Percentiles rank a stretch among this genome's conserved stretches.
Conservation (phyloP, 2,888 invertebrate species). For the Eupithecia centaureata region DNA sequence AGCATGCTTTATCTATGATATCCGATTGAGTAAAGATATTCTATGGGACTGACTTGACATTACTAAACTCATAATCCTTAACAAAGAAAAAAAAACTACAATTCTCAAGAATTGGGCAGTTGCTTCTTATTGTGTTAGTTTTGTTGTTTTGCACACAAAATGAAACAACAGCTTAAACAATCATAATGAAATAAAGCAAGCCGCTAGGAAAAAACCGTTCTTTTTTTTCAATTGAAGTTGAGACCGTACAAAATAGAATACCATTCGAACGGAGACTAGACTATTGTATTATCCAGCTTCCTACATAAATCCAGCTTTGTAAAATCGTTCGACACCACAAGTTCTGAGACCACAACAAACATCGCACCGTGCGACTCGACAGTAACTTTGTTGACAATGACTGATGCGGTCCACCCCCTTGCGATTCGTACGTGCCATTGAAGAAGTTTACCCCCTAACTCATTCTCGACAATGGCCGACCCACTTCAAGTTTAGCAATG, state of each 20-base stretch:
- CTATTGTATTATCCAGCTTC: slow-evolving; percentile 14
- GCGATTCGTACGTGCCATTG: slow-evolving; percentile 63
- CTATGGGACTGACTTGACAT: no score
- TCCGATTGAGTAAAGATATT: no score
- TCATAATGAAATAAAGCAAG: no score
- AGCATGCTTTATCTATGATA: no score
- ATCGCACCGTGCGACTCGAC: slow-evolving; percentile 50
- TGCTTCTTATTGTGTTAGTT: no score
- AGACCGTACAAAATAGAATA: background rate
- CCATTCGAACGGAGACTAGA: background rate
- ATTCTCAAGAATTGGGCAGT: no score
- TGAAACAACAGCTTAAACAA: no score
- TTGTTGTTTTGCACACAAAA: no score
- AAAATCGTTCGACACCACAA: slow-evolving; percentile 43
- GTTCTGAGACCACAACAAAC: slow-evolving; percentile 66
- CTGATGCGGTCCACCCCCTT: slow-evolving; percentile 60
- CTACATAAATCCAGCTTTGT: slow-evolving; percentile 12
- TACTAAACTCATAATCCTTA: no score
- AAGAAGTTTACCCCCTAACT: slow-evolving; percentile 64
- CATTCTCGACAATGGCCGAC: slow-evolving; percentile 65
- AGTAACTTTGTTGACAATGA: slow-evolving; percentile 80
- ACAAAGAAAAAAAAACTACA: no score
- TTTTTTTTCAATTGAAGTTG: background rate
- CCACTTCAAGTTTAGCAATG: slow-evolving; percentile 60
- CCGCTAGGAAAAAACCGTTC: background rate